Base-by-base conservation (phyloP, 2,113 vertebrate species). In the Aix galericulata region DNA sequence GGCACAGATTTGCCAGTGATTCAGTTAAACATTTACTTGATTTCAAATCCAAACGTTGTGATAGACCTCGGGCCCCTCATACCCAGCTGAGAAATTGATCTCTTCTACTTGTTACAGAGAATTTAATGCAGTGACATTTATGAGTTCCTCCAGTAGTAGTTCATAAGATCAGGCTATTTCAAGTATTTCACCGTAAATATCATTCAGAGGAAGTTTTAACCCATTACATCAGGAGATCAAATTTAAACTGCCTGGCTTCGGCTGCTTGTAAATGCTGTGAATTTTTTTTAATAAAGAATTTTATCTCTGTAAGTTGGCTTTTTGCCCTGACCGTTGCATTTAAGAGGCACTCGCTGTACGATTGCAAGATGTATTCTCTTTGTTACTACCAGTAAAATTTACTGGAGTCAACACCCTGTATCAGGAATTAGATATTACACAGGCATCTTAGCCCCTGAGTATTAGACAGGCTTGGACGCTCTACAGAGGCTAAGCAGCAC, bases 161-260 rank as follows among this genome's bases (percentile, higher is more conserved):
- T 60, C 36, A 1, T 73, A 79, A 75, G 44, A 85, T 48, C 71
- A 75, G 42, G n/a, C 17, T 55, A 50, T 32, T 13, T 13, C 4
- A 91, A 93, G 77, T 69, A 73, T 78, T 86, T 87, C 74, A 81
- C 64, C 38, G 77, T 71, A 74, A 94, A 74, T 40, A 86, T 58
- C 21, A 62, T 10, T 53, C 66, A 87, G 27, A 88, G 27, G 48
- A 82, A 64, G 50, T 78, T 93, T 94, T 92, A 93, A 93, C 64
- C 76, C 59, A 59, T 68, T 75, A 55, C 17, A 76, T 13, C 20
- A 7, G 53, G 10, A 87, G 38, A 81, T 56, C 4, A 85, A 32
- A 85, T 67, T 64, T 62, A 58, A 93, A 68, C n/a, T 52, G 29
- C 56, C 56, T 88, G 69, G n/a, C 36, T 93, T 86, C 67, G 26